Evolutionary conservation across 2,888 invertebrate genomes (phyloP), one percentile per base, ranked within the genome.

Genomic region (Petrophora chlorosata): DNA sequence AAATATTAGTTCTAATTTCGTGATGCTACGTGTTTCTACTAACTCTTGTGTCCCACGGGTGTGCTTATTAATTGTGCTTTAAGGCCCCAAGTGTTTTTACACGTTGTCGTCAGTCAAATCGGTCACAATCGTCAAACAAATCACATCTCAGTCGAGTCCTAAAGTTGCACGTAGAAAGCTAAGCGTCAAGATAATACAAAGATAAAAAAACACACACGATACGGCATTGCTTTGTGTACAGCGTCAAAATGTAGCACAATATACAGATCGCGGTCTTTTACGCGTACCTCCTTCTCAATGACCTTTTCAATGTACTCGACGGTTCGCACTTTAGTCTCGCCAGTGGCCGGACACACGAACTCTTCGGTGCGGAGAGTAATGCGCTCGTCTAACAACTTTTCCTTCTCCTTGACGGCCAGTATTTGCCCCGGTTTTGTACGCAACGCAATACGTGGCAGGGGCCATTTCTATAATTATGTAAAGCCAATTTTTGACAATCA

Each of bases 291-390:
- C 93, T 95, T 96, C 92, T 97, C 97, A 92, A 97, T 96, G 91
- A 96, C 94, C 93, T 97, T 97, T 93, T 97, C 97, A 90, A 97
- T 95, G 92, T 96, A 96, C 92, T 97, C 96, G 90, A 97, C 94
- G 73, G 97, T 97, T 91, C 97, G 93, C 82, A 97, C 94, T 91
- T 94, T 94, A 85, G 94, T 94, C 86, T 95, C 95, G 75, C 97
- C 97, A 68, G 96, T 96, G 69, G 92, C 90, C 71, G 96, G 96
- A 90, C 97, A 96, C 73, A 95, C 85, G 90, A 94, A 96, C 90
- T 97, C 97, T 91, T 97, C 97, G 59, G 97, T 97, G 84, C 95
- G 94, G 77, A 95, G 94, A 68, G 96, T 96, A 71, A 97, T 94
- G 87, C 95, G 96, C 92, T 97, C 97, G 85, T 95, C 95, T 85